Evolutionary conservation across 2,888 invertebrate species (phyloP), one percentile per base, ranked within the genome.

Genomic region (Hemaris fuciformis): DNA sequence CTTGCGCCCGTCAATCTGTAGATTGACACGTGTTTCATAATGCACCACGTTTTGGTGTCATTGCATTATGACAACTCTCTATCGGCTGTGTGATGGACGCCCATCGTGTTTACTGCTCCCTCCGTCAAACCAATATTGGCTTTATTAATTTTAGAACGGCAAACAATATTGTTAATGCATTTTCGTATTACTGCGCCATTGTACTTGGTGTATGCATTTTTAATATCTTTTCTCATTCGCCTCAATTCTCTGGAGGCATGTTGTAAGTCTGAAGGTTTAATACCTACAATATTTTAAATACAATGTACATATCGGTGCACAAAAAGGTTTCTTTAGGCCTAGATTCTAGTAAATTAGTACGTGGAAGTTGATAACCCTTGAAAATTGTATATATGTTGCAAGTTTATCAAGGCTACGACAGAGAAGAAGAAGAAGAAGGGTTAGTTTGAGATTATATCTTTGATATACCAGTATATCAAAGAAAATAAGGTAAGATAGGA

Each of bases 11-110:
- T 53, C 53, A 53, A 53, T 53, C 31, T 53, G 43, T 10, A 18
- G 53, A 53, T 53, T 31, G 53, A 31, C 15, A 10, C 46, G n/a
- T 27, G 53, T 18, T 53, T 53, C 18, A 53, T 53, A 31, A 53
- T 53, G 27, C 31, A 53, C 27, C 53, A 53, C 31, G 53, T 53
- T 53, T 53, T 31, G 53, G 53, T 31, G 27, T 31, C 53, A 27
- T 13, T 13, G 25, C 25, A 25, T 46, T 18, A 18, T 31, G 31
- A 53, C 53, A 48, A 25, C 10, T 22, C 38, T n/a, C 20, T 13
- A 22, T 22, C 20, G 45, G 22, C 10, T 38, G 4, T 45, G 13
- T 13, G 8, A 13, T 45, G 23, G 20, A 13, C 22, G 3, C 45
- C 22, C 45, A 10, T 22, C 22, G 8, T 45, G 18, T 45, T 45